Evolutionary conservation across 2,113 vertebrate species (phyloP).

Genomic region (Heteronetta atricapilla): DNA sequence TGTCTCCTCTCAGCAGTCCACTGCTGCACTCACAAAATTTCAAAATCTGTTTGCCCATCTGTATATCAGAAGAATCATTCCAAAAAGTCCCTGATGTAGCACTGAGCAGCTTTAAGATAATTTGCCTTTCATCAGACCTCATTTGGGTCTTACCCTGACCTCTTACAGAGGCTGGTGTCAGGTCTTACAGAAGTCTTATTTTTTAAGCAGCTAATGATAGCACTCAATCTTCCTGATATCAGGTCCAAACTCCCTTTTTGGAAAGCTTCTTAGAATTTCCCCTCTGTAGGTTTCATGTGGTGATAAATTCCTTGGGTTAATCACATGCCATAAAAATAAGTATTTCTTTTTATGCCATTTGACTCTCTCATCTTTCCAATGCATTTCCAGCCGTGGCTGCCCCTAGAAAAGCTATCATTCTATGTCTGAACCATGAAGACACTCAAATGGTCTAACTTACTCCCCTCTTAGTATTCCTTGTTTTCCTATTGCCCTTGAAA

Average conservation of each 20-base stretch:
- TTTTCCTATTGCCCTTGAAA: neutral
- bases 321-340: neutral
- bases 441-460: neutral
- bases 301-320: neutral
- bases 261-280: neutral
- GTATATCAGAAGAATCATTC: neutral
- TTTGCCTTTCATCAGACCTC: neutral
- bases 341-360: neutral
- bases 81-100: neutral
- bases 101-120: neutral
- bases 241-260: neutral
- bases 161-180: neutral
- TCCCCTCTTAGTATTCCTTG: neutral
- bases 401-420: neutral
- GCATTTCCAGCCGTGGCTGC: neutral
- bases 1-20: neutral
- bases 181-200: neutral
- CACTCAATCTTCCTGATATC: neutral
- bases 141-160: neutral
- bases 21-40: neutral
- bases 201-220: neutral
- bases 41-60: neutral
- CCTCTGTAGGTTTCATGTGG: neutral
- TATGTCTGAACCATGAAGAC: neutral
- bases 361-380: neutral